phyloP scores from a whole-genome alignment of 1,140 invertebrate genomes.

The Nasonia vitripennis region DNA sequence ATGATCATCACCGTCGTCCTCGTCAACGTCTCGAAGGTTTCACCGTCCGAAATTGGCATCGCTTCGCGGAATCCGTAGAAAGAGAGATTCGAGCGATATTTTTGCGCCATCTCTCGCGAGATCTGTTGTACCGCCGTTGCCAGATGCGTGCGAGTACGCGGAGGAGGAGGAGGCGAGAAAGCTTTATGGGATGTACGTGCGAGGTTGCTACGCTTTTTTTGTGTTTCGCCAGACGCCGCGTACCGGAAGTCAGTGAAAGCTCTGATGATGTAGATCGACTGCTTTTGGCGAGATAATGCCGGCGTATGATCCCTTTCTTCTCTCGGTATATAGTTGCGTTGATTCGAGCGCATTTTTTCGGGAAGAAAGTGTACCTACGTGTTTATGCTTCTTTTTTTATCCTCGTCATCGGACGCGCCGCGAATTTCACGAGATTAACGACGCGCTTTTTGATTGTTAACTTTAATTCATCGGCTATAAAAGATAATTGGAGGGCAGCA shows the following conservation, averaged over 20 bases:
- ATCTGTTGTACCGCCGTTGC: slow-evolving; percentile 5
- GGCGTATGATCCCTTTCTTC: slow-evolving; percentile 7
- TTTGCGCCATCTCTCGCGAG: slow-evolving; percentile 5
- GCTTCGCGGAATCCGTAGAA: slow-evolving; percentile 20
- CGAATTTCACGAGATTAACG: slow-evolving; percentile 26
- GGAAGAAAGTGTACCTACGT: background rate
- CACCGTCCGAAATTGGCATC: slow-evolving; percentile 30
- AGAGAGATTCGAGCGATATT: slow-evolving; percentile 17
- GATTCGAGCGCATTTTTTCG: background rate
- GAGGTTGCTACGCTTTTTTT: background rate
- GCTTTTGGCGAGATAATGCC: slow-evolving; percentile 28
- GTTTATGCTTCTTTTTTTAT: background rate
- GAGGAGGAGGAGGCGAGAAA: background rate
- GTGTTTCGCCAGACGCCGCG: background rate
- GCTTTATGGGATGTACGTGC: slow-evolving; percentile 21
- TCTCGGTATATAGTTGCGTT: background rate
- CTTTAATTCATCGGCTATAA: slow-evolving; percentile 30
- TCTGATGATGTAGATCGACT: slow-evolving; percentile 43
- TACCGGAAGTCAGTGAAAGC: slow-evolving; percentile 44
- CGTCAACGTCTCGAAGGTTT: background rate
- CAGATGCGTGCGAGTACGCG: background rate
- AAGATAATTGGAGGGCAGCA: slow-evolving; percentile 7
- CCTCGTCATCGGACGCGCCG: background rate
- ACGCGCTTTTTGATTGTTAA: background rate
- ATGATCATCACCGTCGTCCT: background rate